Evolutionary conservation across 2,888 invertebrate genomes (phyloP).

Genomic region (Tridacna crocea): DNA sequence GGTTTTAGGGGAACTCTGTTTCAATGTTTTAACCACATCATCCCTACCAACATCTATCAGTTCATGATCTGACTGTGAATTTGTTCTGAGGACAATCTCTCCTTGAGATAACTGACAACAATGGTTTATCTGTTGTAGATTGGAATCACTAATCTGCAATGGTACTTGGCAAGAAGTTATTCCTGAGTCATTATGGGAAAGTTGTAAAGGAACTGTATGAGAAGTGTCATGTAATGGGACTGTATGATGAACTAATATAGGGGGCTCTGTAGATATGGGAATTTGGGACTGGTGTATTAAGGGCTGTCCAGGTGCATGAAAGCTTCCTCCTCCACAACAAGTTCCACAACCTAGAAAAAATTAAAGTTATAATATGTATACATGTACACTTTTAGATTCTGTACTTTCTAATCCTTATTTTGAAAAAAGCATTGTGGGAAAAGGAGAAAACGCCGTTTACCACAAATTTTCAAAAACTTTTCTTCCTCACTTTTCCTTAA

Average conservation of each 20-base stretch:
- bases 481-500: too few relatives aligned
- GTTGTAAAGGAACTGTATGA: slow-evolving; percentile 48
- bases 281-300: slow-evolving; percentile 60
- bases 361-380: too few relatives aligned
- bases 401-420: too few relatives aligned
- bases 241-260: slow-evolving; percentile 67
- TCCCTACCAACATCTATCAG: slow-evolving; percentile 64
- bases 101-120: slow-evolving; percentile 54
- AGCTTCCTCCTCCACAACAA: slow-evolving; percentile 60
- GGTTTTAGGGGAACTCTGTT: slow-evolving; percentile 9
- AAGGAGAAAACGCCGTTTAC: too few relatives aligned
- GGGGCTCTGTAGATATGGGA: slow-evolving; percentile 55
- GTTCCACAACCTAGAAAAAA: slow-evolving; percentile 60
- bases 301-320: slow-evolving; percentile 59
- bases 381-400: too few relatives aligned
- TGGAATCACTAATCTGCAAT: slow-evolving; percentile 33
- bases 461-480: too few relatives aligned
- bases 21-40: slow-evolving; percentile 39
- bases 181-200: slow-evolving; percentile 53
- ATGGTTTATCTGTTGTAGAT: slow-evolving; percentile 31
- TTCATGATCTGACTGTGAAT: slow-evolving; percentile 58
- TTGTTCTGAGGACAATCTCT: slow-evolving; percentile 53
- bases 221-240: slow-evolving; percentile 65
- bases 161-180: slow-evolving; percentile 44
- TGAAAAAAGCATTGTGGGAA: too few relatives aligned